Base-by-base conservation (phyloP, 2,888 invertebrate genomes). In the Lithophane semibrunnea region DNA sequence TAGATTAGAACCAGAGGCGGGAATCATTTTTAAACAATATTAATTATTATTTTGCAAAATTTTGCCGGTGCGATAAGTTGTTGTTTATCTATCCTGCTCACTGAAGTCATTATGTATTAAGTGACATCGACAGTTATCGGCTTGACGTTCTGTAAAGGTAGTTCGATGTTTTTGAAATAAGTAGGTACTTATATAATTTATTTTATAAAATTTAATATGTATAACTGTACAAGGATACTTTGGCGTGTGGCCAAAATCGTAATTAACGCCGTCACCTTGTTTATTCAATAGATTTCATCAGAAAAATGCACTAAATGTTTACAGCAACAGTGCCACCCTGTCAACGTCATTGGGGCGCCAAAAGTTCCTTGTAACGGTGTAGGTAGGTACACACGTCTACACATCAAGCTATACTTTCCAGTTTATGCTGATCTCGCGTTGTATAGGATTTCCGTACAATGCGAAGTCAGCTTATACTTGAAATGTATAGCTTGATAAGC, bases 71-170 rank as follows among this genome's bases (percentile, higher is more conserved):
- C 56, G 70, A 73, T 80, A 68, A 0, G 60, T 9, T 72, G 72
- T 85, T 85, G 84, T 87, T 83, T 86, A 67, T 68, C 3, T 37
- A 4, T 37, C 60, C 75, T 87, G 90, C 79, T 89, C 90, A 90
- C 75, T 92, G 91, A 84, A 76, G 87, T 87, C 89, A 75, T 29
- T 60, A 8, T 16, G 79, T 88, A 89, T 80, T 88, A 84, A 84
- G 85, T 85, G 89, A 82, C 89, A 81, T 77, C 77, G 44, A 77
- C 80, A 75, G 75, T 81, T 80, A 89, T 86, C 79, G 82, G 47
- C 60, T 83, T 86, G 88, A 83, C 88, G 80, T 86, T 79, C 83
- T 79, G 75, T 79, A 73, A 76, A 69, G 49, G 44, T 69, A 68
- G 65, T 13, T 67, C 5, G 66, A 77, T 72, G 61, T 79, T 71